These are phyloP conservation scores for Ephialtes manifestator DNA, from an alignment of 2,888 invertebrate species.

Conservation along the genomic window DNA sequence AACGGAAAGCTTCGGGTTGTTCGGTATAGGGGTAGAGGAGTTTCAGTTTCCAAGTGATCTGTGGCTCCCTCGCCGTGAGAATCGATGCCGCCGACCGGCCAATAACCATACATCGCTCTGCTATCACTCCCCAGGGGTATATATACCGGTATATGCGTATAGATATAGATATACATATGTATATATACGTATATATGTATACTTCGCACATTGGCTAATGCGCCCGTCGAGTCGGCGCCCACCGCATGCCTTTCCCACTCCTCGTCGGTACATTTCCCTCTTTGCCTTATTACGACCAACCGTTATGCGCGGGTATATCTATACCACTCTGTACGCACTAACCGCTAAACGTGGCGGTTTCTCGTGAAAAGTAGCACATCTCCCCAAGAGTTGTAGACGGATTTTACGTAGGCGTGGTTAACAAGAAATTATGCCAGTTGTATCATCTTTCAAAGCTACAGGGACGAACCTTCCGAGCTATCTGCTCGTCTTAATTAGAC, in stretches of 20 bases:
- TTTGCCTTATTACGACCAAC: slow-evolving; percentile 72
- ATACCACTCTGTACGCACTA: slow-evolving; percentile 21
- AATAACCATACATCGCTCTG: slow-evolving; percentile 85
- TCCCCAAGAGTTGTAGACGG: not conserved
- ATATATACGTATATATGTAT: slow-evolving; percentile 26
- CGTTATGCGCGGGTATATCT: slow-evolving; percentile 58
- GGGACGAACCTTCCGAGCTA: no score
- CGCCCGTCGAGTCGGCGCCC: slow-evolving; percentile 62
- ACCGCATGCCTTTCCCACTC: slow-evolving; percentile 68
- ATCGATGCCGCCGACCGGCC: slow-evolving; percentile 85
- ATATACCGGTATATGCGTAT: slow-evolving; percentile 54
- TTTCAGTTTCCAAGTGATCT: slow-evolving; percentile 85
- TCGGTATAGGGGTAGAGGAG: slow-evolving; percentile 74
- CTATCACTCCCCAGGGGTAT: slow-evolving; percentile 84
- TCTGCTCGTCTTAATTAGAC: no score
- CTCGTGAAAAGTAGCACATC: slow-evolving; percentile 21
- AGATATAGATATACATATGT: not conserved
- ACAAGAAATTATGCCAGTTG: not conserved
- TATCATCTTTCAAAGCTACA: not conserved
- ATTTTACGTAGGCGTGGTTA: not conserved
- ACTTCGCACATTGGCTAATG: slow-evolving; percentile 60
- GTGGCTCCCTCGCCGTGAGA: slow-evolving; percentile 85
- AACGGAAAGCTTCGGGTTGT: slow-evolving; percentile 54
- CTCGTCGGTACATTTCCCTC: slow-evolving; percentile 61
- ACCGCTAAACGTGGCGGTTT: slow-evolving; percentile 38